These are phyloP conservation scores for Sebastes hubbsi DNA, from an alignment of 2,797 vertebrate genomes.

Conservation along the genomic window DNA sequence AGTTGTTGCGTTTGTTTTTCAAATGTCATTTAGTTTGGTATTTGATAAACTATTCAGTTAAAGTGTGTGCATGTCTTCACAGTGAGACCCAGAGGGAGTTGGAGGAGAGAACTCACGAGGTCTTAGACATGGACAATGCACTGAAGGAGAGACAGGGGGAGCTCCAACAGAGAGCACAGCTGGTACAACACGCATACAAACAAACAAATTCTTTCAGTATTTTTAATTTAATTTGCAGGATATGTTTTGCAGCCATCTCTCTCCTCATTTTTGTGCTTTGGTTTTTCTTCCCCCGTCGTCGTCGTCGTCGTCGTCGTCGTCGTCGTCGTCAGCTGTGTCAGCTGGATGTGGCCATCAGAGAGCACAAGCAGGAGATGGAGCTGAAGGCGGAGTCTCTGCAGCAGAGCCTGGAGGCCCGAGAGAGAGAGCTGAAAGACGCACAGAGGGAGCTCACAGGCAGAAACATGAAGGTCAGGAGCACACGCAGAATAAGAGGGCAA, in stretches of 20 bases:
- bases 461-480: slow-evolving; percentile 81
- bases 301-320: no score
- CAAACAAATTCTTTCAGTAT: not conserved
- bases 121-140: slow-evolving; percentile 89
- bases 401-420: slow-evolving; percentile 85
- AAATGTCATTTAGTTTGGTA: not conserved
- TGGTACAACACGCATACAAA: slow-evolving; percentile 80
- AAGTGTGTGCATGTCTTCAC: slow-evolving; percentile 60
- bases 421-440: slow-evolving; percentile 76
- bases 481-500: not conserved
- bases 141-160: slow-evolving; percentile 95
- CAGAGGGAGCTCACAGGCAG: slow-evolving; percentile 80
- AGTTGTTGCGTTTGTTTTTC: not conserved
- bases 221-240: not conserved
- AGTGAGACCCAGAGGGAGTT: slow-evolving; percentile 91
- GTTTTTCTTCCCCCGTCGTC: not conserved
- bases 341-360: slow-evolving; percentile 89
- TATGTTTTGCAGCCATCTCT: not conserved
- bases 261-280: not conserved
- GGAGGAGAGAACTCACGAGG: slow-evolving; percentile 91
- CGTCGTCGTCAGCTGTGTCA: slow-evolving; percentile 85
- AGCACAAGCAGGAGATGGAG: slow-evolving; percentile 91
- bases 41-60: not conserved
- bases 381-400: slow-evolving; percentile 89
- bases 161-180: slow-evolving; percentile 92